A percentile compares a stretch with the other conserved stretches of the same genome.
Conservation (phyloP, 2,113 vertebrate species). For the Perognathus longimembris region DNA sequence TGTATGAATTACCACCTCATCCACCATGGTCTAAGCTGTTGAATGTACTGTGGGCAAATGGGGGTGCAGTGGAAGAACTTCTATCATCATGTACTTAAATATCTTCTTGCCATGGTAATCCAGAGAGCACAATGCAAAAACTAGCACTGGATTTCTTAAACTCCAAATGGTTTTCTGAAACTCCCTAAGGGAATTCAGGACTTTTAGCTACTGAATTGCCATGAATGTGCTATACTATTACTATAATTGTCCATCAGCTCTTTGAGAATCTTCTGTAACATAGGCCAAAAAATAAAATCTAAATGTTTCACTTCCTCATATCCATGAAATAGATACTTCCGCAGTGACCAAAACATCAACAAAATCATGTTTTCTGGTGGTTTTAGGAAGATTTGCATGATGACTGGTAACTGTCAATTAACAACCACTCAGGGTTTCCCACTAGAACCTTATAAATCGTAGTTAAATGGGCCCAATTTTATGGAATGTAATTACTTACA, state of each 20-base stretch:
- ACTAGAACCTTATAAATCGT: background rate
- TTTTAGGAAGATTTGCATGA: background rate
- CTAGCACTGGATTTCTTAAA: background rate
- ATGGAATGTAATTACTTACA: background rate
- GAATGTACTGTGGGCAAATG: background rate
- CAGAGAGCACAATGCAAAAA: background rate
- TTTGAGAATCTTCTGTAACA: background rate
- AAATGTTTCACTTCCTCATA: background rate
- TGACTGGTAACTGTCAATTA: background rate
- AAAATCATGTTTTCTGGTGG: conserved; percentile 17
- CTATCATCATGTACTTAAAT: background rate
- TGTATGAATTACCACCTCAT: background rate
- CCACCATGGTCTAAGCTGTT: background rate
- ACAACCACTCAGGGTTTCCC: background rate
- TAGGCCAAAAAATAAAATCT: background rate
- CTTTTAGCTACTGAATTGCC: background rate
- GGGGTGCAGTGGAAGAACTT: background rate
- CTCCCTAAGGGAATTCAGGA: background rate
- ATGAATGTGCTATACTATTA: background rate
- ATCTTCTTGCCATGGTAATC: background rate
- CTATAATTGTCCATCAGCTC: background rate
- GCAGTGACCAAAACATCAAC: background rate
- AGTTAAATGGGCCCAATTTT: background rate
- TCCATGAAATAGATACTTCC: conserved; percentile 12
- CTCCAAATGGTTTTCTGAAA: conserved; percentile 30